Percentiles rank a stretch among this genome's conserved stretches.
Evolutionary conservation across 2,113 vertebrate species (phyloP).

Genomic region (Oceanodroma tethys): DNA sequence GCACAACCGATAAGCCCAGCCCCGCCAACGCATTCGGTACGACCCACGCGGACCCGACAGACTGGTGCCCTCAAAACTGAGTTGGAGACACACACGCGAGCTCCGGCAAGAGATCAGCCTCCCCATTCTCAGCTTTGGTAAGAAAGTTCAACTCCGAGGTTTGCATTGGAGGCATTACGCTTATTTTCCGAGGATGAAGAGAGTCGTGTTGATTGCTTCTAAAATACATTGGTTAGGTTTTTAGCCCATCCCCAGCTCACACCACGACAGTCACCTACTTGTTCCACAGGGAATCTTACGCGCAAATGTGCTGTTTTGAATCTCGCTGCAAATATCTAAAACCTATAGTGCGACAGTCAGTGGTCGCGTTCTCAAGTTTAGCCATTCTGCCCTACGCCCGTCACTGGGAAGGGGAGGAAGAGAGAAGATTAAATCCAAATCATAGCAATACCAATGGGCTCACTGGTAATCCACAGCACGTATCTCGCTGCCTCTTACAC

Average conservation of each 20-base stretch:
- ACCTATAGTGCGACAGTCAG: fast-evolving
- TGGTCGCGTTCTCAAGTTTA: too few relatives aligned
- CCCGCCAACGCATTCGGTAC: fast-evolving
- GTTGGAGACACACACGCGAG: background rate
- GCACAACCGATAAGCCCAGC: background rate
- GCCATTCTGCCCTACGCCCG: background rate
- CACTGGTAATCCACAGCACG: background rate
- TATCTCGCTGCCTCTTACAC: background rate
- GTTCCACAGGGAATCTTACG: background rate
- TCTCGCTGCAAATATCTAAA: background rate
- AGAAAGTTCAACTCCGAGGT: too few relatives aligned
- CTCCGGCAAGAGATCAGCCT: background rate
- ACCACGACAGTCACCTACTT: background rate
- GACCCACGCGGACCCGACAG: fast-evolving
- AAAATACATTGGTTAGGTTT: background rate
- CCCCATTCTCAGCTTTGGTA: background rate
- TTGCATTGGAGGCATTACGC: background rate
- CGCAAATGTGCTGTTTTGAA: fast-evolving
- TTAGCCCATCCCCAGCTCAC: background rate
- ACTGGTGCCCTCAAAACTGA: background rate
- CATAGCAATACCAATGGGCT: background rate
- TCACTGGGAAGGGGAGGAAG: background rate
- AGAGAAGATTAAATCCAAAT: background rate
- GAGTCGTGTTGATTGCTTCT: background rate
- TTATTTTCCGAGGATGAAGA: too few relatives aligned